Evolutionary conservation across 2,113 vertebrate genomes (phyloP).

Genomic region (Chloebia gouldiae): DNA sequence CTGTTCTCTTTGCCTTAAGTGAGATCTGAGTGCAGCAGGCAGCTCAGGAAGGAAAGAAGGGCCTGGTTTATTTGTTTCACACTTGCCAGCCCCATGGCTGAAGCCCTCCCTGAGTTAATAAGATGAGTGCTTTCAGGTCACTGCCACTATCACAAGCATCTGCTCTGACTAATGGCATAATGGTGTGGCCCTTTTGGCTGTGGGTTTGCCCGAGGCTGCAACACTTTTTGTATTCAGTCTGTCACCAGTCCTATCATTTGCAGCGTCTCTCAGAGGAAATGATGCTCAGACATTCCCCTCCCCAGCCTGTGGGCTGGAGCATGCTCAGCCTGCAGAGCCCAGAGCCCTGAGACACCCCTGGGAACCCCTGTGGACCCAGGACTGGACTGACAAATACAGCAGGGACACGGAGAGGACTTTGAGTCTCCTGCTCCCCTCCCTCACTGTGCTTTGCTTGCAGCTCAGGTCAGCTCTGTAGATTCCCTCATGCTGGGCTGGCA

Average conservation of each 20-base stretch:
- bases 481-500: fast-evolving
- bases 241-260: not conserved
- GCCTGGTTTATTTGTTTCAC: not conserved
- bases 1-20: not conserved
- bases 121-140: slow-evolving; percentile 16
- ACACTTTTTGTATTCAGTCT: not conserved
- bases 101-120: not conserved
- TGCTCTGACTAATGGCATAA: not conserved
- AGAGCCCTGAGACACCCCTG: not conserved
- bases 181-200: not conserved
- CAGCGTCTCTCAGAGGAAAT: not conserved
- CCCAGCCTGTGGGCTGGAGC: not conserved
- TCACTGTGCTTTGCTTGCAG: not conserved
- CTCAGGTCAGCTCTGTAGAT: not conserved
- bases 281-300: not conserved
- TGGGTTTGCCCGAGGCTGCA: not conserved
- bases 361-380: not conserved
- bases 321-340: not conserved
- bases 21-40: not conserved
- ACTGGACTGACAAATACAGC: too few species aligned
- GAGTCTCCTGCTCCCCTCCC: not conserved
- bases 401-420: not conserved
- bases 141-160: not conserved
- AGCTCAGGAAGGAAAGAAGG: not conserved
- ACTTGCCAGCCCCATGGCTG: not conserved